phyloP scores from a whole-genome alignment of 2,797 vertebrate species.

The Ceryle rudis region DNA sequence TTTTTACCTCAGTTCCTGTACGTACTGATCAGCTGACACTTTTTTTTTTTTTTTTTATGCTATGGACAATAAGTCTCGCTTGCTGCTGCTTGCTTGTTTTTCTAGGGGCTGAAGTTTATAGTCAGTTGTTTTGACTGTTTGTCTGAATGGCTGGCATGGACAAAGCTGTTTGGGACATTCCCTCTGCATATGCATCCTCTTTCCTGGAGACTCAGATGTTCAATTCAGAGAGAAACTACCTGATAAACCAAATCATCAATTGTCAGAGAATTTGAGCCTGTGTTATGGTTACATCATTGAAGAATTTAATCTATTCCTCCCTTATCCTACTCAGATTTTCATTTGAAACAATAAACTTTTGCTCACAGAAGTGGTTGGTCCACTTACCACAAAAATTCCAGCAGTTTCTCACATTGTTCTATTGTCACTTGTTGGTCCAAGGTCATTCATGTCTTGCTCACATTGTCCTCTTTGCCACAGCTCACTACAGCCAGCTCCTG shows the following conservation, averaged over 20 bases:
- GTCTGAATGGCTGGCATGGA: not conserved
- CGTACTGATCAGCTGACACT: not conserved
- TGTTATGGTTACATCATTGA: not conserved
- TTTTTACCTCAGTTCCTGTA: not conserved
- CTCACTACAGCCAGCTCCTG: not conserved
- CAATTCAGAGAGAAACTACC: not conserved
- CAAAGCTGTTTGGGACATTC: not conserved
- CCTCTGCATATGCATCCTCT: not conserved
- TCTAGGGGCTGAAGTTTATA: not conserved
- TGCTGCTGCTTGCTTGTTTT: not conserved
- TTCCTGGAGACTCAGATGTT: not conserved
- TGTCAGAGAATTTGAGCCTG: not conserved
- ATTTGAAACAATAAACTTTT: not conserved
- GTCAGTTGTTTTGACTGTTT: not conserved
- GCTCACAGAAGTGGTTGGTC: not conserved
- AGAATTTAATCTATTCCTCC: not conserved
- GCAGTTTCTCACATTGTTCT: not conserved
- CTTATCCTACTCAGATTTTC: not conserved
- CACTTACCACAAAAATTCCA: not conserved
- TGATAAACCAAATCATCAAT: not conserved
- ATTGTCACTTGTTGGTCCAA: not conserved
- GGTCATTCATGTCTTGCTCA: not conserved
- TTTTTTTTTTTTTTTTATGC: not conserved
- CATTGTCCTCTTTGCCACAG: not conserved
- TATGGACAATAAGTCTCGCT: not conserved